Evolutionary conservation across 2,113 vertebrate genomes (phyloP), one percentile per base, ranked within the genome.

Genomic region (Ailuropoda melanoleuca): DNA sequence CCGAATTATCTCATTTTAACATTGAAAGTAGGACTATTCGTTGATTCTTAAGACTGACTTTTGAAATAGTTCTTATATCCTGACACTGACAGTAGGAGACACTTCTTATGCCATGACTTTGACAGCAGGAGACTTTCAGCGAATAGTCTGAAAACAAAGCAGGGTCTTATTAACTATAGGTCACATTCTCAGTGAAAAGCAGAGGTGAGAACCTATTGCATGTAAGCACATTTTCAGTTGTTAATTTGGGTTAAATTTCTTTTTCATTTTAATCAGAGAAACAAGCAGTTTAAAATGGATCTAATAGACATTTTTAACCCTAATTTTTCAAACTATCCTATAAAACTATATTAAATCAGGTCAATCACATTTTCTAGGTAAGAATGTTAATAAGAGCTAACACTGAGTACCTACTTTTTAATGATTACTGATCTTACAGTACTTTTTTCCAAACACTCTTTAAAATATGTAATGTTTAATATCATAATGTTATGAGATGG

Each of bases 201-300:
- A 23, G 66, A 93, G 48, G 60, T 5, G 60, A 96, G 6, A 84
- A 46, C 24, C 19, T 68, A 29, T 31, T 39, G 50, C 18, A 29
- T 1, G 19, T 15, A n/a, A 56, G 56, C 21, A 13, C 11, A 46
- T 56, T 90, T 89, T 90, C 55, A 31, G 37, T 53, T 86, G 55
- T 43, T 62, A 66, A 93, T 74, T 60, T 86, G 4, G n/a, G 18
- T 90, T 88, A 53, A 4, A 58, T 94, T 34, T 95, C 39, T 91
- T 78, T 94, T 80, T 50, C 14, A 56, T 72, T 95, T 95, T 85
- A 93, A 95, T 17, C 14, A 88, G 84, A 89, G 43, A 72, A 91
- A 86, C 15, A 58, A 88, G 23, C 14, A 18, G 17, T 77, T 90
- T 8, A 77, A 82, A 93, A 48, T 64, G 43, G 21, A 21, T 50